Conservation (phyloP, 2,888 invertebrate genomes). For the Cosmia pyralina region DNA sequence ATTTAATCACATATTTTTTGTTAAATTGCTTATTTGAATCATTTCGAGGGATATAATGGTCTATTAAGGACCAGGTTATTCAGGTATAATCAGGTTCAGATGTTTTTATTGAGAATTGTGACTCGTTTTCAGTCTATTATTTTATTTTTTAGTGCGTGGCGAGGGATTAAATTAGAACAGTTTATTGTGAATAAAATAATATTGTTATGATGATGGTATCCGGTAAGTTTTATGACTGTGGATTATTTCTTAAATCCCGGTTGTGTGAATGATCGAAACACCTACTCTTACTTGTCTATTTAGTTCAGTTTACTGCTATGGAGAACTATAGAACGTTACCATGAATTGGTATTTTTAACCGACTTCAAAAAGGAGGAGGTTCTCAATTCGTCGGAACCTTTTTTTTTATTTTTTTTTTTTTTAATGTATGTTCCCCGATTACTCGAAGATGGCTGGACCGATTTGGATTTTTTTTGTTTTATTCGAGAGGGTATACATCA, state of each 20-base stretch:
- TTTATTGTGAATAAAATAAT: conserved; percentile 49
- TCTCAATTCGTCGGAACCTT: no score
- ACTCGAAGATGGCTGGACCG: no score
- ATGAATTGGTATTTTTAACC: no score
- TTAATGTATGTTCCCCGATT: no score
- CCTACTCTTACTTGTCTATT: not conserved
- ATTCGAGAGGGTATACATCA: no score
- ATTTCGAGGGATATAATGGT: conserved; percentile 44
- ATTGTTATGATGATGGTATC: conserved; percentile 33
- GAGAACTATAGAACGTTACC: no score
- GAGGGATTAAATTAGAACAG: conserved; percentile 39
- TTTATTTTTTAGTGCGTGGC: conserved; percentile 40
- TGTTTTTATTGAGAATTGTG: conserved; percentile 50
- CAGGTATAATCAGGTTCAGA: conserved; percentile 56
- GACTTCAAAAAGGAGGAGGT: no score
- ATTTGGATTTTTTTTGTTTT: no score
- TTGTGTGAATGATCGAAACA: conserved; percentile 1
- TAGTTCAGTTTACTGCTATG: no score
- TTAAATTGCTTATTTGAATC: conserved; percentile 46
- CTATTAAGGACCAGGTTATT: conserved; percentile 30
- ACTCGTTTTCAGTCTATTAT: conserved; percentile 52
- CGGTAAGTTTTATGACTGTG: conserved; percentile 31
- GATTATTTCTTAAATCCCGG: conserved; percentile 3
- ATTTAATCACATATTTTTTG: conserved; percentile 48
- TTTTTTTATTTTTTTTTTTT: no score